A percentile compares a stretch with the other conserved stretches of the same genome.
phyloP scores from a whole-genome alignment of 2,888 invertebrate species.

The Blastobasis adustella region DNA sequence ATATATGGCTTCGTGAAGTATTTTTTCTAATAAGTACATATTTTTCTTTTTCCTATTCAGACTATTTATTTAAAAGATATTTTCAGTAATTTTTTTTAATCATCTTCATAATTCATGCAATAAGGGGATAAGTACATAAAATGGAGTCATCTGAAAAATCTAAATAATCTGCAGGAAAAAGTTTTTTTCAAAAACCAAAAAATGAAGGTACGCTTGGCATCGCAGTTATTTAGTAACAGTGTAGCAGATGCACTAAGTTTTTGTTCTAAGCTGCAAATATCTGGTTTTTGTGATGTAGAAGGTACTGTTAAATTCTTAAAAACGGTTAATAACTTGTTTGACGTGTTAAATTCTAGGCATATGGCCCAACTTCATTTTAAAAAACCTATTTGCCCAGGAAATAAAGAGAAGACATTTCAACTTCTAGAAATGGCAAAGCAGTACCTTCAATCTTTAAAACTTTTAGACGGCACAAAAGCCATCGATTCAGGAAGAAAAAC shows the following conservation, averaged over 20 bases:
- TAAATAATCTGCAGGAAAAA: not conserved
- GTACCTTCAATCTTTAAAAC: not conserved
- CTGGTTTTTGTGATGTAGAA: slow-evolving; percentile 8
- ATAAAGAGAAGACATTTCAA: not conserved
- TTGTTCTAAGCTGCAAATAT: slow-evolving; percentile 4
- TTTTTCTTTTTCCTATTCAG: not conserved
- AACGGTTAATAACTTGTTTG: slow-evolving; percentile 11
- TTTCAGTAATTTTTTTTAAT: not conserved
- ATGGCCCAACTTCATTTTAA: slow-evolving; percentile 4
- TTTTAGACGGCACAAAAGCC: not conserved
- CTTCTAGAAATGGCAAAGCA: not conserved
- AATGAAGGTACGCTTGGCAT: not conserved
- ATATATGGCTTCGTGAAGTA: slow-evolving; percentile 3
- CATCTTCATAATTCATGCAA: slow-evolving; percentile 4
- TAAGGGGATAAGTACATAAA: slow-evolving; percentile 2
- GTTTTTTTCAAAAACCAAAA: not conserved
- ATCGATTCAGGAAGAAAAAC: too few species aligned
- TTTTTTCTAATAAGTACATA: not conserved
- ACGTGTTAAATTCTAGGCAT: slow-evolving; percentile 6
- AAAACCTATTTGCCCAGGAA: slow-evolving; percentile 4
- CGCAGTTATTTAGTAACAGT: not conserved
- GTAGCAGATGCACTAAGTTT: not conserved
- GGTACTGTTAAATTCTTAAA: slow-evolving; percentile 11
- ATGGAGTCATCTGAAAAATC: not conserved
- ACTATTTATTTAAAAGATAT: not conserved